phyloP scores from a whole-genome alignment of 2,113 vertebrate genomes.

The Tor tambroides region DNA sequence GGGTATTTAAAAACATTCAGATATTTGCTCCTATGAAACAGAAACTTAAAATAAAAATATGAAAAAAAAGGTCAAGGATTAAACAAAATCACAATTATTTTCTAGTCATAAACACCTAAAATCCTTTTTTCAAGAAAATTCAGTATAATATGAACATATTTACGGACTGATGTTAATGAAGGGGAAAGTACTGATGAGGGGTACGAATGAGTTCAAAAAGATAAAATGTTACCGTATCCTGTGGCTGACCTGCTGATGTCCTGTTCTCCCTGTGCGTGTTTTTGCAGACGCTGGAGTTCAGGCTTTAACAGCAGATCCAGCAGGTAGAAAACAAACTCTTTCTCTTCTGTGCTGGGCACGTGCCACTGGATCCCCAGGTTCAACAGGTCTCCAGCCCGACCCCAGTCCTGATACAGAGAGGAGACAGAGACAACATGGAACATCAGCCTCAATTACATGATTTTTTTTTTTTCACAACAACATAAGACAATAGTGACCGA shows the following conservation, averaged over 20 bases:
- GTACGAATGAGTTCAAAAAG: neutral
- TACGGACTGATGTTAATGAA: neutral
- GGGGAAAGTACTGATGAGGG: neutral
- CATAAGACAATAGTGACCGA: neutral
- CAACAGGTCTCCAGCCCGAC: constrained; percentile 92
- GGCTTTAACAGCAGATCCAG: constrained; percentile 92
- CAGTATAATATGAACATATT: neutral
- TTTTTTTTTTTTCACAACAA: neutral
- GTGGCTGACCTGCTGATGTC: constrained; percentile 82
- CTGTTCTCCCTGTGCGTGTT: constrained; percentile 81
- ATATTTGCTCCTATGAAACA: neutral
- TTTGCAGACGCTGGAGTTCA: constrained; percentile 86
- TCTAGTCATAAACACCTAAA: neutral
- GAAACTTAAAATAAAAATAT: neutral
- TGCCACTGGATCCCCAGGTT: constrained; percentile 95
- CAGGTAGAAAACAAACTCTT: constrained; percentile 84
- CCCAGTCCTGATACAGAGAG: constrained; percentile 86
- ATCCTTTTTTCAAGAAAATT: neutral
- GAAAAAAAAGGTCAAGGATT: neutral
- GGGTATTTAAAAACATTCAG: neutral
- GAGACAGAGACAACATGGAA: neutral
- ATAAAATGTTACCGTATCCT: neutral
- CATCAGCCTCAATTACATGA: neutral
- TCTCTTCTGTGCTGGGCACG: constrained; percentile 86
- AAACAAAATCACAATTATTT: neutral